Evolutionary conservation across 2,797 vertebrate genomes (phyloP).

Genomic region (Pipistrellus pipistrellus): DNA sequence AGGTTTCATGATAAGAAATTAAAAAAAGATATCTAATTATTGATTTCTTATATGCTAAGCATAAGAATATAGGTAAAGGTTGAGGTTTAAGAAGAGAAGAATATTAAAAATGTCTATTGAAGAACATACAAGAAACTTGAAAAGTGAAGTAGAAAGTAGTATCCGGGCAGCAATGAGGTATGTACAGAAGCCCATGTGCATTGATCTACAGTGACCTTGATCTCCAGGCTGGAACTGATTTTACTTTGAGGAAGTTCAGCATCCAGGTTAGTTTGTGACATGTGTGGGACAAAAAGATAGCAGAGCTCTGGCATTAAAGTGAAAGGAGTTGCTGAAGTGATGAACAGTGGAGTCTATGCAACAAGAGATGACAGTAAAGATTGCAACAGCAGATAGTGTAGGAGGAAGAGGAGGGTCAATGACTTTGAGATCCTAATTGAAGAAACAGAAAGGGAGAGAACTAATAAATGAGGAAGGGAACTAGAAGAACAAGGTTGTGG

Average conservation of each 20-base stretch:
- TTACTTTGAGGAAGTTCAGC: background rate
- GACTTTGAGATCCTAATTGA: fast-evolving
- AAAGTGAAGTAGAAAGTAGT: background rate
- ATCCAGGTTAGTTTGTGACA: background rate
- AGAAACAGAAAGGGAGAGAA: background rate
- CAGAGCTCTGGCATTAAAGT: background rate
- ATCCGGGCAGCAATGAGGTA: background rate
- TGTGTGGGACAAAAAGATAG: background rate
- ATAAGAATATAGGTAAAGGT: fast-evolving
- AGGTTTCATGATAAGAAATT: background rate
- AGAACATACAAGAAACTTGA: background rate
- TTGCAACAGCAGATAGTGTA: background rate
- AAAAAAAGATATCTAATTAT: background rate
- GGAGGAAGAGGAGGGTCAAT: background rate
- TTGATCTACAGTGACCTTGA: background rate
- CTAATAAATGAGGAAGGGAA: background rate
- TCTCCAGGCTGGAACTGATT: background rate
- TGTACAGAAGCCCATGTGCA: background rate
- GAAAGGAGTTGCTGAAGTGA: background rate
- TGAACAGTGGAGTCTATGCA: background rate
- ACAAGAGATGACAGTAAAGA: background rate
- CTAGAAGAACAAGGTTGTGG: background rate
- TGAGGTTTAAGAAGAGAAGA: background rate
- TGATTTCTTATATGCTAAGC: background rate
- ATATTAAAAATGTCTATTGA: background rate